These are phyloP conservation scores for Panurus biarmicus DNA, from an alignment of 2,113 vertebrate species.

Conservation along the genomic window DNA sequence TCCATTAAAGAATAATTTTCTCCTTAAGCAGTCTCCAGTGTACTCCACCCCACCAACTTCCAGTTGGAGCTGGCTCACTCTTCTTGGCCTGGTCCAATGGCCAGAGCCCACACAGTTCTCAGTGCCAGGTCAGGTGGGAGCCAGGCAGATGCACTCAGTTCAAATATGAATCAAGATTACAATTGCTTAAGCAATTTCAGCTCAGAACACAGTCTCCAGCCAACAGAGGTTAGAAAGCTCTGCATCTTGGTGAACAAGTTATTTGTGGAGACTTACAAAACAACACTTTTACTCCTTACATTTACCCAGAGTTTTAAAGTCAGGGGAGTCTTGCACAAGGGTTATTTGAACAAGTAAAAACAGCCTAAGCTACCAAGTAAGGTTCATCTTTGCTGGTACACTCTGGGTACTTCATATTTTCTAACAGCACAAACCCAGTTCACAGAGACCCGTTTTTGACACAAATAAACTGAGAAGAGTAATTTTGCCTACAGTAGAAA, in stretches of 20 bases:
- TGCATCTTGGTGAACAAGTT: not conserved
- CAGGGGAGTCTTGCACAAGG: not conserved
- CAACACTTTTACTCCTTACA: not conserved
- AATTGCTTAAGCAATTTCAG: not conserved
- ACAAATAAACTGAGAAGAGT: not conserved
- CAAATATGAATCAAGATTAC: not conserved
- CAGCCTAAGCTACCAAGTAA: not conserved
- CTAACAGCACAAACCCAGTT: not conserved
- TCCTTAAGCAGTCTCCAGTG: conserved; percentile 18
- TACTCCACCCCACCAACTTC: not conserved
- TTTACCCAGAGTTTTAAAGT: not conserved
- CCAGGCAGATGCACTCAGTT: not conserved
- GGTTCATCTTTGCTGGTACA: not conserved
- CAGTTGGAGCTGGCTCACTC: not conserved
- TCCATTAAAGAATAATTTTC: conserved; percentile 49
- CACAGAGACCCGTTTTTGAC: not conserved
- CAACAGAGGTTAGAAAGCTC: not conserved
- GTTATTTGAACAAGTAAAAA: not conserved
- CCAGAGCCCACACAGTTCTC: not conserved
- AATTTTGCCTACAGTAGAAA: not conserved
- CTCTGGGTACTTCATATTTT: not conserved
- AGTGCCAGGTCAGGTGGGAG: not conserved
- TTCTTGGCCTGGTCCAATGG: not conserved
- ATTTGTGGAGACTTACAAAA: not conserved
- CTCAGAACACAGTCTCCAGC: not conserved